Evolutionary conservation across 2,113 vertebrate species (phyloP).

Genomic region (Chunga burmeisteri): DNA sequence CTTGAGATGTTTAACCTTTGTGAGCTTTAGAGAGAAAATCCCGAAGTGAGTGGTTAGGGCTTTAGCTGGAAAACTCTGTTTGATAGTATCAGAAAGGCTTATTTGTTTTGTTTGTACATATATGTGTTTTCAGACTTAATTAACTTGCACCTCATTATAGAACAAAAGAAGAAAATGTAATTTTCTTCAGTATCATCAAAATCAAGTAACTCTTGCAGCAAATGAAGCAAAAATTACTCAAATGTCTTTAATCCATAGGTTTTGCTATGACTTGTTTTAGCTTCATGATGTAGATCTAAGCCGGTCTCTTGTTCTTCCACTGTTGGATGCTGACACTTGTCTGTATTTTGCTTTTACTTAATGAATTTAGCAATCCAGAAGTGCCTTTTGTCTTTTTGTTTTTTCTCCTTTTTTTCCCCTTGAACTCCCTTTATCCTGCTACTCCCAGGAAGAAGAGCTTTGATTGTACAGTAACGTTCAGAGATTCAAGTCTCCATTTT

Average conservation of each 20-base stretch:
- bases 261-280: neutral
- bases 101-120: neutral
- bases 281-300: neutral
- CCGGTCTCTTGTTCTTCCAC: neutral
- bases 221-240: slow-evolving; percentile 5
- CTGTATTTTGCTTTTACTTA: neutral
- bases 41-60: neutral
- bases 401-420: neutral
- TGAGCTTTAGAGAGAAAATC: neutral
- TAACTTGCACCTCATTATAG: neutral
- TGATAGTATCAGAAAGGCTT: neutral
- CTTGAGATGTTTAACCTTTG: neutral
- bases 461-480: neutral
- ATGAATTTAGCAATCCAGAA: neutral
- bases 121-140: neutral
- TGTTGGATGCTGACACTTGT: neutral
- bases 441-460: neutral
- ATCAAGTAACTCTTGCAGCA: neutral
- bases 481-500: neutral
- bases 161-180: slow-evolving; percentile 8
- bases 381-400: neutral
- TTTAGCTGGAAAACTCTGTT: neutral
- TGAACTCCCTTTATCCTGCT: neutral
- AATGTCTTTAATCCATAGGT: neutral
- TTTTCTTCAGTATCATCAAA: slow-evolving; percentile 5